Evolutionary conservation across 2,888 invertebrate species (phyloP).

Genomic region (Dolomedes plantarius): DNA sequence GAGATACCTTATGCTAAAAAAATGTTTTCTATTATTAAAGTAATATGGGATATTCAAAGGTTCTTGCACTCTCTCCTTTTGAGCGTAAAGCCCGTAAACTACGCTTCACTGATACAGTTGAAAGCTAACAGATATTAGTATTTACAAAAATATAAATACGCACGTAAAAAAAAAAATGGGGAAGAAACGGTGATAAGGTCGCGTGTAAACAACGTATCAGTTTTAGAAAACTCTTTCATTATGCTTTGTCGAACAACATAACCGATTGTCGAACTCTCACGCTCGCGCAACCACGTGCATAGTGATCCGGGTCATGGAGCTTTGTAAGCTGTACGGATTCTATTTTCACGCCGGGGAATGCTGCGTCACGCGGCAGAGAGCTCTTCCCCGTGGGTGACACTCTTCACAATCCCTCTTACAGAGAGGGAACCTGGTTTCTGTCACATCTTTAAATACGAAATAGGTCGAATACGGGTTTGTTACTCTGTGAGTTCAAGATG

Average conservation of each 20-base stretch:
- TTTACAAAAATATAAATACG: too few relatives aligned
- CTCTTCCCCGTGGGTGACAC: background rate
- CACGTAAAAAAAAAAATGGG: too few relatives aligned
- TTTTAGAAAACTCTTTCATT: background rate
- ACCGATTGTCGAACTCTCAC: background rate
- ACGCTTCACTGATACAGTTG: too few relatives aligned
- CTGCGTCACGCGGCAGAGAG: background rate
- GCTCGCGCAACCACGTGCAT: conserved; percentile 2
- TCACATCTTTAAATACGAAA: background rate
- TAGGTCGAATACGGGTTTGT: background rate
- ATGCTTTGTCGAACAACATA: background rate
- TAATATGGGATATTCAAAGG: too few relatives aligned
- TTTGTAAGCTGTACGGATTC: background rate
- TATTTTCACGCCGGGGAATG: background rate
- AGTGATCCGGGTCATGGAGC: conserved; percentile 6
- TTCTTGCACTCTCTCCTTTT: too few relatives aligned
- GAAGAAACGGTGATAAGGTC: too few relatives aligned
- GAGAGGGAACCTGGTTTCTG: background rate
- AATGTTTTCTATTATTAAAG: too few relatives aligned
- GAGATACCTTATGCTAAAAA: too few relatives aligned
- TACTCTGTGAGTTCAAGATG: background rate
- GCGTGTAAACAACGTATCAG: background rate
- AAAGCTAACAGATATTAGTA: too few relatives aligned
- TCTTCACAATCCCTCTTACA: background rate
- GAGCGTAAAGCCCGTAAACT: too few relatives aligned